These are phyloP conservation scores for Cavia aperea DNA, from an alignment of 2,113 vertebrate genomes.

Conservation along the genomic window DNA sequence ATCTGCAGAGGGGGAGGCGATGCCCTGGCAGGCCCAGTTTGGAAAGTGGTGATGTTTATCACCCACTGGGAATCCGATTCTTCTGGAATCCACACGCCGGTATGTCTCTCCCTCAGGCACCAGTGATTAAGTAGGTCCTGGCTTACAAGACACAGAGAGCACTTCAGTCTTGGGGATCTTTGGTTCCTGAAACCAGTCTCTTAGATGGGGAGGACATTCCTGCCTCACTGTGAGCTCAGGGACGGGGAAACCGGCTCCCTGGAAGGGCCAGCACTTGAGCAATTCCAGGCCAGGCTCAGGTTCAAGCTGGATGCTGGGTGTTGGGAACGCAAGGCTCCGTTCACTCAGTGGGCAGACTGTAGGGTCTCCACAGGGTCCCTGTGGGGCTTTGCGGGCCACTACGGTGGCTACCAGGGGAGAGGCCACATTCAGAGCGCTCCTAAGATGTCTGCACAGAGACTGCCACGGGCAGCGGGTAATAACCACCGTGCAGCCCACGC, in stretches of 20 bases:
- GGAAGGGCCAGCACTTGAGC: neutral
- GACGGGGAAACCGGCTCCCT: neutral
- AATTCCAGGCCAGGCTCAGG: neutral
- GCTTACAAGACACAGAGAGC: slow-evolving; percentile 40
- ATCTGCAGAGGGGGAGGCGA: slow-evolving; percentile 38
- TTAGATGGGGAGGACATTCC: neutral
- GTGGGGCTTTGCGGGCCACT: neutral
- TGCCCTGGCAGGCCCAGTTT: slow-evolving; percentile 52
- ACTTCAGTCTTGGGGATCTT: slow-evolving; percentile 47
- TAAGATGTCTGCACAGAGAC: neutral
- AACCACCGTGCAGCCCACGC: too few species aligned
- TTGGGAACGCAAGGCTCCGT: neutral
- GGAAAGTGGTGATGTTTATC: slow-evolving; percentile 40
- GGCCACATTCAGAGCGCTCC: neutral
- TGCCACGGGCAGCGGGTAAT: neutral
- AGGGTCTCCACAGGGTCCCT: neutral
- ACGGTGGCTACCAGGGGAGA: neutral
- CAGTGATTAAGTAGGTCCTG: slow-evolving; percentile 41
- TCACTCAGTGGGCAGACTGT: slow-evolving; percentile 6
- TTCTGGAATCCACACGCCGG: slow-evolving; percentile 15
- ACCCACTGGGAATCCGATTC: slow-evolving; percentile 40
- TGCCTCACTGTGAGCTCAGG: slow-evolving; percentile 24
- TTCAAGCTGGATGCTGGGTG: neutral
- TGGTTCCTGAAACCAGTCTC: slow-evolving; percentile 38
- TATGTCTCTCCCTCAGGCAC: slow-evolving; percentile 47